Conservation (phyloP, 2,888 invertebrate genomes). For the Boloria selene region DNA sequence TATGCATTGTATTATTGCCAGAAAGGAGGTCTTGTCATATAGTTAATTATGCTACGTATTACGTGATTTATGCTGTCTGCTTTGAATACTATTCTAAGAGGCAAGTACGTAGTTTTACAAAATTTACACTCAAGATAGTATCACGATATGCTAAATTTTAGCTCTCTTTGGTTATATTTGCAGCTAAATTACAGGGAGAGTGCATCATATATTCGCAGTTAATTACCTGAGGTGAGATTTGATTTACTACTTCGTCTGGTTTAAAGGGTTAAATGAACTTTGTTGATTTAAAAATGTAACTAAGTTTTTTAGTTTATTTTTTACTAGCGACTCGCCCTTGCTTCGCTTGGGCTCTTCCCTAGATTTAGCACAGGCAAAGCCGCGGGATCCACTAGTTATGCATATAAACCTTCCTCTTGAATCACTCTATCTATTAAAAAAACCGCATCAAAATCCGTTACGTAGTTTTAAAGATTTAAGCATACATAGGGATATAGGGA, state of each 20-base stretch:
- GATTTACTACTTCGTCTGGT: conserved; percentile 19
- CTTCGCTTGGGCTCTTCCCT: too few relatives aligned
- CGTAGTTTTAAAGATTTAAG: too few relatives aligned
- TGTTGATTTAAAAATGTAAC: not conserved
- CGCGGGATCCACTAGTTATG: too few relatives aligned
- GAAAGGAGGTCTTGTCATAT: conserved; percentile 41
- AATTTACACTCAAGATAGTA: conserved; percentile 13
- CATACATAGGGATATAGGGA: too few relatives aligned
- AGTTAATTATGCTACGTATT: conserved; percentile 60
- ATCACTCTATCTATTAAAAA: too few relatives aligned
- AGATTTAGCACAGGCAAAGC: too few relatives aligned
- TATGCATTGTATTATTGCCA: not conserved
- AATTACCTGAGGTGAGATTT: conserved; percentile 20
- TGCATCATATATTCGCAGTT: conserved; percentile 20
- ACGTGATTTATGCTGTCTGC: conserved; percentile 59
- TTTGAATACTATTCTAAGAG: not conserved
- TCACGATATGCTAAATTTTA: conserved; percentile 8
- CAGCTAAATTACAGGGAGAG: conserved; percentile 20
- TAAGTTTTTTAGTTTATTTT: too few relatives aligned
- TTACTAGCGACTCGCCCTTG: too few relatives aligned
- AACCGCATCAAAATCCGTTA: too few relatives aligned
- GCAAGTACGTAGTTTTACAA: conserved; percentile 4
- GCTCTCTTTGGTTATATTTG: conserved; percentile 15
- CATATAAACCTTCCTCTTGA: too few relatives aligned
- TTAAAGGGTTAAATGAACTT: conserved; percentile 1